Conservation (phyloP, 2,888 invertebrate species). For the Leptinotarsa peninsularis region DNA sequence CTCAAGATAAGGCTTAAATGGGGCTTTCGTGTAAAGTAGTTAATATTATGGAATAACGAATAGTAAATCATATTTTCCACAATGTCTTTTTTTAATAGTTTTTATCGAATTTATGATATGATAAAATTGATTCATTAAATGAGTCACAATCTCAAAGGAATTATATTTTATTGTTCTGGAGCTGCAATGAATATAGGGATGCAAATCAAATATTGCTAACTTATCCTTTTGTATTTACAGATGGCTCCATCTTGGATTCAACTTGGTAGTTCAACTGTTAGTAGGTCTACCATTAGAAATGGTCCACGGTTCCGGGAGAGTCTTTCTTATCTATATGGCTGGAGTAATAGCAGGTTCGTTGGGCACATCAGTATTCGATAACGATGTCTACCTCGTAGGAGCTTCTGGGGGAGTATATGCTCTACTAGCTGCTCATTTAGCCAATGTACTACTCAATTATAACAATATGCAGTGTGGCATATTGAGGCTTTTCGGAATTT, state of each 20-base stretch:
- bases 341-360: slow-evolving; percentile 90
- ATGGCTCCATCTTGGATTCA: slow-evolving; percentile 95
- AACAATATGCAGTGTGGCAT: slow-evolving; percentile 96
- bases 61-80: too few species aligned
- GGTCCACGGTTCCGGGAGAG: slow-evolving; percentile 92
- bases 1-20: too few species aligned
- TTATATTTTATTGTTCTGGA: too few species aligned
- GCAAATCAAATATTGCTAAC: too few species aligned
- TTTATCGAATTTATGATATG: too few species aligned
- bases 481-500: slow-evolving; percentile 87
- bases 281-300: slow-evolving; percentile 95
- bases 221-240: slow-evolving; percentile 61
- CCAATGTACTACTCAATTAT: slow-evolving; percentile 94
- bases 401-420: slow-evolving; percentile 99
- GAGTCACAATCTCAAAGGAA: too few species aligned
- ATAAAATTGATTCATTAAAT: too few species aligned
- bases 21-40: too few species aligned
- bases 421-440: slow-evolving; percentile 92
- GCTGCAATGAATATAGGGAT: too few species aligned
- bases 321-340: slow-evolving; percentile 89
- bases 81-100: too few species aligned
- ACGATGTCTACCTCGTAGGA: slow-evolving; percentile 93
- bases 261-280: slow-evolving; percentile 91
- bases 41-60: too few species aligned
- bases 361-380: slow-evolving; percentile 93